Evolutionary conservation across 1,140 invertebrate species (phyloP).

Genomic region (Bactericera cockerelli): DNA sequence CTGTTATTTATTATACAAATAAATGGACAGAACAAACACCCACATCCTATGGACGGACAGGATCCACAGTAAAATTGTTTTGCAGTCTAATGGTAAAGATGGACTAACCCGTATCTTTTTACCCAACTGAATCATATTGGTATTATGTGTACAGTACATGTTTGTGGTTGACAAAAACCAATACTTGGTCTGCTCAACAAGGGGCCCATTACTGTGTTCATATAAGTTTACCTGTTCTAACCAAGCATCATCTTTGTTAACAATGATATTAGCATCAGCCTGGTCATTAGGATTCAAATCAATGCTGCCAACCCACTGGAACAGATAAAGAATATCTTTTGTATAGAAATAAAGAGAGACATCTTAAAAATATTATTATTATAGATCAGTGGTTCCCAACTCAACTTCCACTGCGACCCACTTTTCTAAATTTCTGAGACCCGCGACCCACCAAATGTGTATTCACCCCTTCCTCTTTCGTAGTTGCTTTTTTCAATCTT

Average conservation of each 20-base stretch:
- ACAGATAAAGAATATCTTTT: slow-evolving; percentile 23
- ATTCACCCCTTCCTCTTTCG: no score
- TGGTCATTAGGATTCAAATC: slow-evolving; percentile 77
- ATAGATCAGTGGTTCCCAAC: no score
- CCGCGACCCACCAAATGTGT: no score
- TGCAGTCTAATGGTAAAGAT: background rate
- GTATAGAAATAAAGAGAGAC: no score
- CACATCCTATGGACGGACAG: no score
- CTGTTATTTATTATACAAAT: no score
- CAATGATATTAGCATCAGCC: slow-evolving; percentile 80
- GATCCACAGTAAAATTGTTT: no score
- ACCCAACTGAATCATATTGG: slow-evolving; percentile 1
- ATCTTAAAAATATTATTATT: no score
- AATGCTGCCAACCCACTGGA: slow-evolving; percentile 86
- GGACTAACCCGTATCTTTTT: slow-evolving; percentile 3
- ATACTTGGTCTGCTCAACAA: slow-evolving; percentile 4
- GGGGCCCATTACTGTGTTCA: slow-evolving; percentile 1
- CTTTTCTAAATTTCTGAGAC: no score
- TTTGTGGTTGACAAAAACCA: slow-evolving; percentile 4
- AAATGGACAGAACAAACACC: no score
- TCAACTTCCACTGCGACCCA: no score
- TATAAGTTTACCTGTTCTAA: slow-evolving; percentile 47
- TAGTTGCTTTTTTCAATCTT: no score
- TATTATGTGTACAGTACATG: slow-evolving; percentile 5
- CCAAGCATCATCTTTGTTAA: slow-evolving; percentile 57